A percentile compares a stretch with the other conserved stretches of the same genome.
Conservation (phyloP, 2,113 vertebrate genomes). For the Chloebia gouldiae region DNA sequence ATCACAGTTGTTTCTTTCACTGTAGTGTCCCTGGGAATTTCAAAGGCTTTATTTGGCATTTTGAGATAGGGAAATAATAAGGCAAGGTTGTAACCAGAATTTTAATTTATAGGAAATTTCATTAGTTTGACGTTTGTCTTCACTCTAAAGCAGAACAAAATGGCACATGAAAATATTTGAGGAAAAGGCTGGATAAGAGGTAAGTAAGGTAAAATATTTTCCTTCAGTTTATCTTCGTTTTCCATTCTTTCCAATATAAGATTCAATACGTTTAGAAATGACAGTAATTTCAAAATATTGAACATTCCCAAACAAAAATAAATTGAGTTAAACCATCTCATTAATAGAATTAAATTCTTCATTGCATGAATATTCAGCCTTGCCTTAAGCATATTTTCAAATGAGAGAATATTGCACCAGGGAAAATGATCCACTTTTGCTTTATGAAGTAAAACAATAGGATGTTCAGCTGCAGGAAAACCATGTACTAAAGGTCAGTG, state of each 20-base stretch:
- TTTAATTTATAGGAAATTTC: not conserved
- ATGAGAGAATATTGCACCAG: not conserved
- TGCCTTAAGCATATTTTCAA: not conserved
- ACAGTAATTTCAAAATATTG: not conserved
- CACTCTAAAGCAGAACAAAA: not conserved
- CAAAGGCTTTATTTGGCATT: not conserved
- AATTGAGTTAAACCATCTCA: not conserved
- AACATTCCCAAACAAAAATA: not conserved
- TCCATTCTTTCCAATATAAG: not conserved
- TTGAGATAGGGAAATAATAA: not conserved
- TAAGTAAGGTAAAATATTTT: not conserved
- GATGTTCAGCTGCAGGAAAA: not conserved
- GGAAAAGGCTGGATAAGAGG: not conserved
- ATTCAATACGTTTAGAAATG: not conserved
- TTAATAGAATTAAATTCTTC: not conserved
- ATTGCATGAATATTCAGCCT: not conserved
- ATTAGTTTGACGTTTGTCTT: not conserved
- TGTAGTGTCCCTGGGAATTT: not conserved
- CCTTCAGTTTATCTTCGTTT: not conserved
- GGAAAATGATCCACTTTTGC: not conserved
- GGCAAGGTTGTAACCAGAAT: not conserved
- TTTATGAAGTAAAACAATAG: not conserved
- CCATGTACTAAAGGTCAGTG: not conserved
- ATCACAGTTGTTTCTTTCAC: not conserved
- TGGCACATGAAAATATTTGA: not conserved